phyloP scores from a whole-genome alignment of 2,113 vertebrate genomes.

The Perca flavescens region DNA sequence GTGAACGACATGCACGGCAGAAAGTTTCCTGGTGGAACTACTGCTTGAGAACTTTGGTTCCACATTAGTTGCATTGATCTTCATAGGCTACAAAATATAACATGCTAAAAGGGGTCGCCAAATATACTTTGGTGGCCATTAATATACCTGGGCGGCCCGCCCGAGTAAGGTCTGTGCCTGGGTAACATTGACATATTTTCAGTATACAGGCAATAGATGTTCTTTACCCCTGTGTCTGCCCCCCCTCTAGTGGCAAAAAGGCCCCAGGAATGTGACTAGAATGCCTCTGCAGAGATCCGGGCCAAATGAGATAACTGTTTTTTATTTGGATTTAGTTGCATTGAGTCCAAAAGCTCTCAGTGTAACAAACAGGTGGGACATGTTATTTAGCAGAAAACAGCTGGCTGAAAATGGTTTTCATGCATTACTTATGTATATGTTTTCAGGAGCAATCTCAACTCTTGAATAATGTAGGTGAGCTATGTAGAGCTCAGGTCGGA shows the following conservation, averaged over 20 bases:
- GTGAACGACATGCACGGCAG: too few relatives aligned
- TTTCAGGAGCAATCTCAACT: constrained; percentile 14
- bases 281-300: too few relatives aligned
- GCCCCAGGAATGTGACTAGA: too few relatives aligned
- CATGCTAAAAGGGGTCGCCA: not conserved
- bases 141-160: not conserved
- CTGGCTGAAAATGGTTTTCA: constrained; percentile 19
- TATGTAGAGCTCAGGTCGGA: not conserved
- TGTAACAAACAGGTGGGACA: not conserved
- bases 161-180: not conserved
- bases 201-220: too few relatives aligned
- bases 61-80: too few relatives aligned
- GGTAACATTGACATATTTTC: too few relatives aligned
- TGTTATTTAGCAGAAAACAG: constrained; percentile 1
- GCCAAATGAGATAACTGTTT: not conserved
- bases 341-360: not conserved
- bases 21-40: too few relatives aligned
- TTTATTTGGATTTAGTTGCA: not conserved
- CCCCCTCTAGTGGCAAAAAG: too few relatives aligned
- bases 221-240: too few relatives aligned
- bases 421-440: constrained; percentile 14
- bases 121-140: not conserved
- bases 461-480: constrained; percentile 3
- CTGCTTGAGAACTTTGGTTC: too few relatives aligned
- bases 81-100: too few relatives aligned